phyloP scores from a whole-genome alignment of 1,140 invertebrate species.

The Mya arenaria region DNA sequence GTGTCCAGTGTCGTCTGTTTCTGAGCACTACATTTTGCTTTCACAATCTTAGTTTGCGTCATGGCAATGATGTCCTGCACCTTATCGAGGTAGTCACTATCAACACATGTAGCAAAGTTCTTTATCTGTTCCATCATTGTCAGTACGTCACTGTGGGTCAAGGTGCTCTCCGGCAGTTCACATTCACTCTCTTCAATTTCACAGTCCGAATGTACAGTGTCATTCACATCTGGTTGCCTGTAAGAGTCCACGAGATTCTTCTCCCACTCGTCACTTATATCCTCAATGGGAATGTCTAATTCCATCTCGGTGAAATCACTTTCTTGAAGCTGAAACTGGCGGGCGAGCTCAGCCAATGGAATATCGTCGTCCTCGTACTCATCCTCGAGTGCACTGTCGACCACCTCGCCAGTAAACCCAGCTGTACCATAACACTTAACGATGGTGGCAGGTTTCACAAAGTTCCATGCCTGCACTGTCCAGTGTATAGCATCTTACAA shows the following conservation, averaged over 20 bases:
- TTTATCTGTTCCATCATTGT: slow-evolving; percentile 16
- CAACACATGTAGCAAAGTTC: slow-evolving; percentile 21
- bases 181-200: background rate
- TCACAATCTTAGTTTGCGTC: slow-evolving; percentile 20
- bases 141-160: slow-evolving; percentile 11
- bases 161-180: background rate
- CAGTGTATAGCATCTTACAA: slow-evolving; percentile 37
- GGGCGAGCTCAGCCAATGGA: background rate
- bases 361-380: slow-evolving; percentile 33
- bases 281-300: background rate
- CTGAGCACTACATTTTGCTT: background rate
- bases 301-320: background rate
- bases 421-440: background rate
- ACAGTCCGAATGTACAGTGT: background rate
- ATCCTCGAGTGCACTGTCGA: background rate
- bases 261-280: background rate
- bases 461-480: slow-evolving; percentile 1
- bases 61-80: slow-evolving; percentile 5
- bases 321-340: background rate
- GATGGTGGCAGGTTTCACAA: slow-evolving; percentile 5
- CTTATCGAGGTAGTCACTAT: slow-evolving; percentile 7
- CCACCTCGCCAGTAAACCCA: background rate
- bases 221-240: background rate
- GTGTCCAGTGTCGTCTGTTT: background rate
- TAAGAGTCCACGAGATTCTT: background rate